Conservation (phyloP, 2,888 invertebrate species). For the Brachyptera risi region DNA sequence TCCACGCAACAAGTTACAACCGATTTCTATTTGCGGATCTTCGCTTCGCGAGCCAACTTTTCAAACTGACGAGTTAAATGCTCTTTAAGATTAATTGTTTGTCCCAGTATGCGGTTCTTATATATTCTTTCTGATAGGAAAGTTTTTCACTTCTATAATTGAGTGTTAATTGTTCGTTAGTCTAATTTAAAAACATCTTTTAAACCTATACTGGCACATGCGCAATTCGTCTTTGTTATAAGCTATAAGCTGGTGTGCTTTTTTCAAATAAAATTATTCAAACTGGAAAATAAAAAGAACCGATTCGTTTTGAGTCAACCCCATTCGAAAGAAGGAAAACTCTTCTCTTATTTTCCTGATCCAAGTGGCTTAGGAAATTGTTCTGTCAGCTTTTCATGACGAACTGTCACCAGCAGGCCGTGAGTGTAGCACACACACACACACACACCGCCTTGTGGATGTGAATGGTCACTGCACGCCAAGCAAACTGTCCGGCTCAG, state of each 20-base stretch:
- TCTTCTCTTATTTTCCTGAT: constrained; percentile 22
- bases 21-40: neutral
- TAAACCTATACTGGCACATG: too few relatives aligned
- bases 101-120: neutral
- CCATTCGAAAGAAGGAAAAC: too few relatives aligned
- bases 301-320: too few relatives aligned
- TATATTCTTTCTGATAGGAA: neutral
- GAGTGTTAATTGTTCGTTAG: neutral
- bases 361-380: constrained; percentile 29
- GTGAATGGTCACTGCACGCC: constrained; percentile 27
- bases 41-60: neutral
- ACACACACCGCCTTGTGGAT: neutral
- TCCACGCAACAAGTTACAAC: neutral
- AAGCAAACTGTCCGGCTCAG: neutral
- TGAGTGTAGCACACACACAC: neutral
- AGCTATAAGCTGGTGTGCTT: too few relatives aligned
- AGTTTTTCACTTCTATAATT: neutral
- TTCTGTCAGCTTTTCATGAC: constrained; percentile 29
- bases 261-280: too few relatives aligned
- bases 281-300: too few relatives aligned
- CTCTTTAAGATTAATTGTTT: neutral
- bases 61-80: constrained; percentile 8
- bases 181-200: constrained; percentile 2
- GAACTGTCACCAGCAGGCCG: constrained; percentile 17
- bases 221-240: too few relatives aligned